phyloP scores from a whole-genome alignment of 1,140 invertebrate species.

The Coptotermes formosanus region DNA sequence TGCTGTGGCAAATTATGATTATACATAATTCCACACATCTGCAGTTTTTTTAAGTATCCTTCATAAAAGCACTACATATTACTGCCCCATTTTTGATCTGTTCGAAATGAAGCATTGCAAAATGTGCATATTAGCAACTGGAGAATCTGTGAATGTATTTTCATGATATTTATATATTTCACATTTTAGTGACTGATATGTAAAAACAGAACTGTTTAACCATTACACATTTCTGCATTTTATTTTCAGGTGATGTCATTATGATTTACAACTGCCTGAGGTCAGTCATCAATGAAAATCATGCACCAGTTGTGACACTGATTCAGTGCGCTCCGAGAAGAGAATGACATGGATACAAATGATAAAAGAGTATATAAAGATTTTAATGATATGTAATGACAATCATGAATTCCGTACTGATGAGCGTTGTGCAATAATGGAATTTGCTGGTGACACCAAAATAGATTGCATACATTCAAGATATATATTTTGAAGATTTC shows the following conservation, averaged over 20 bases:
- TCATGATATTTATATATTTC: too few relatives aligned
- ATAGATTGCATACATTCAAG: conserved; percentile 9
- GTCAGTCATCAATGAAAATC: background rate
- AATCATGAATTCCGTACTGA: background rate
- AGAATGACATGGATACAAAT: background rate
- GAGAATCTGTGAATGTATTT: too few relatives aligned
- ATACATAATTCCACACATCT: too few relatives aligned
- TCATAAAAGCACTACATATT: too few relatives aligned
- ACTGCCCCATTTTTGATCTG: too few relatives aligned
- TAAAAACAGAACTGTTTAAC: background rate
- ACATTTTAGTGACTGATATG: background rate
- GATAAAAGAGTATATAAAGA: background rate
- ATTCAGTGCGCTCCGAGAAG: background rate
- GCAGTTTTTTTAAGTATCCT: too few relatives aligned
- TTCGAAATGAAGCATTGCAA: too few relatives aligned
- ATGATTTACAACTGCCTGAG: background rate
- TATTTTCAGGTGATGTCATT: conserved; percentile 8
- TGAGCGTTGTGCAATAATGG: background rate
- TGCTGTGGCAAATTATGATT: too few relatives aligned
- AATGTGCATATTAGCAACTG: too few relatives aligned
- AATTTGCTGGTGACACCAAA: conserved; percentile 18
- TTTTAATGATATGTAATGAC: background rate
- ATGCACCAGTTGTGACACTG: too few relatives aligned
- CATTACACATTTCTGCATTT: background rate
- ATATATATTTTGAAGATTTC: conserved; percentile 11